phyloP scores from a whole-genome alignment of 2,888 invertebrate species.

The Ceramica pisi region DNA sequence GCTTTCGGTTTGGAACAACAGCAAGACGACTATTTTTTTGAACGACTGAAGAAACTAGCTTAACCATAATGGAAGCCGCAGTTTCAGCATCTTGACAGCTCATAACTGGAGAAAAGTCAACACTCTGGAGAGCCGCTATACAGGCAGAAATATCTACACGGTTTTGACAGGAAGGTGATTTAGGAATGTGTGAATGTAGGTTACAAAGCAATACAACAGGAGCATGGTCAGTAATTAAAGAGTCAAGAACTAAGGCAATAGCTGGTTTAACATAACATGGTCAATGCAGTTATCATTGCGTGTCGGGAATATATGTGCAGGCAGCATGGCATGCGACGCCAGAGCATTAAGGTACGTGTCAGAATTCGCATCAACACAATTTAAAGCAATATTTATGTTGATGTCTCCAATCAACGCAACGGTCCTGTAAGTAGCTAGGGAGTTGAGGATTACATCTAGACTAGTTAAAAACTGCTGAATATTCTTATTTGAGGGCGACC shows the following conservation, averaged over 20 bases:
- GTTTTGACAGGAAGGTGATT: neutral
- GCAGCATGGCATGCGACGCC: too few species aligned
- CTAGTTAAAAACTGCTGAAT: neutral
- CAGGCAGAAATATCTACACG: neutral
- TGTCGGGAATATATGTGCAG: too few species aligned
- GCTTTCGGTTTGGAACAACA: neutral
- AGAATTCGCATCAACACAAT: neutral
- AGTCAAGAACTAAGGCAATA: conserved; percentile 6
- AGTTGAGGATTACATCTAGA: neutral
- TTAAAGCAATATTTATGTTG: neutral
- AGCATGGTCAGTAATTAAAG: conserved; percentile 4
- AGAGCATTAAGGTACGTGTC: conserved; percentile 8
- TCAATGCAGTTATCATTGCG: too few species aligned
- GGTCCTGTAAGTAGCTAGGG: neutral
- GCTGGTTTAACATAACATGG: conserved; percentile 8
- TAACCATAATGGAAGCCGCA: neutral
- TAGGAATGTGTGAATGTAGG: neutral
- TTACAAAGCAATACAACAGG: conserved; percentile 1
- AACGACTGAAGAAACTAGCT: neutral
- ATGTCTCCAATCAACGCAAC: neutral
- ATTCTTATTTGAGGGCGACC: too few species aligned
- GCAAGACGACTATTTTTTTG: neutral
- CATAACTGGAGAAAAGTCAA: neutral
- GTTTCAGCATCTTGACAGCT: conserved; percentile 6
- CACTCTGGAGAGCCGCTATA: neutral